Evolutionary conservation across 2,888 invertebrate genomes (phyloP).

Genomic region (Oligia strigilis): DNA sequence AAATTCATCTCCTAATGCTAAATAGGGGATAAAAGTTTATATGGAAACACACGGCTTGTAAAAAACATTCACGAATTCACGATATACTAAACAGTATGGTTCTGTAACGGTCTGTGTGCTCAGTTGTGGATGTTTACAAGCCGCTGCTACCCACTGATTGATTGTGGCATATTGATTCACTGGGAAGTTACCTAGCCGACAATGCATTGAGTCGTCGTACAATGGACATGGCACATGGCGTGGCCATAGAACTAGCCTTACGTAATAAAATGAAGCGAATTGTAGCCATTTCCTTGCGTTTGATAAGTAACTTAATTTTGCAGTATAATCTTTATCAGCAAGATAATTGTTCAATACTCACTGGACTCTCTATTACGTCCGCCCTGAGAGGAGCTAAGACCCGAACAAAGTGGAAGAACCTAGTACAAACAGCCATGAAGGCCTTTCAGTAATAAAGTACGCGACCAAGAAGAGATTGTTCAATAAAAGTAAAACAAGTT

Average conservation of each 20-base stretch:
- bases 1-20: not conserved
- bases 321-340: not conserved
- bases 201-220: not conserved
- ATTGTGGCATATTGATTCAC: slow-evolving; percentile 32
- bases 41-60: not conserved
- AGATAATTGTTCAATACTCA: not conserved
- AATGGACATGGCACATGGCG: not conserved
- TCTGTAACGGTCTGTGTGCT: not conserved
- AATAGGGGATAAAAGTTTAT: not conserved
- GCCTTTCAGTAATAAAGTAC: not conserved
- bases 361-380: too few species aligned
- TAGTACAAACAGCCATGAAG: not conserved
- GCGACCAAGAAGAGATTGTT: not conserved
- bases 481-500: not conserved
- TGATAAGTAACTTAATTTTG: not conserved
- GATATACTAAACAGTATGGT: not conserved
- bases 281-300: not conserved
- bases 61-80: not conserved
- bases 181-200: slow-evolving; percentile 4
- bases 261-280: not conserved
- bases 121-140: slow-evolving; percentile 15
- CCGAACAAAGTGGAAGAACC: not conserved
- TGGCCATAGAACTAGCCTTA: not conserved
- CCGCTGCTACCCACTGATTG: slow-evolving; percentile 26
- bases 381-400: not conserved